phyloP scores from a whole-genome alignment of 2,888 invertebrate species.

The Calliphora vomitoria region DNA sequence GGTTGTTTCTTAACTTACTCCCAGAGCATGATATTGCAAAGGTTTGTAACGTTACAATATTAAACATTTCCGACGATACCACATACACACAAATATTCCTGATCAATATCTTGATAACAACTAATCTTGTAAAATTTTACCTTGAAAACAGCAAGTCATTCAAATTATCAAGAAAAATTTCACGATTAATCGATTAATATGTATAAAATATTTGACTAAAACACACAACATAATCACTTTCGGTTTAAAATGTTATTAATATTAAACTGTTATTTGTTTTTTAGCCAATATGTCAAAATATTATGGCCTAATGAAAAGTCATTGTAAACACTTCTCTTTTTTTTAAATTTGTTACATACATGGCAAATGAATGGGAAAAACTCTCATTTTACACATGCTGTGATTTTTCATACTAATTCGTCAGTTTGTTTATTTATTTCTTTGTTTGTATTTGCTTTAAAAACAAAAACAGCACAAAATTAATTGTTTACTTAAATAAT shows the following conservation, averaged over 20 bases:
- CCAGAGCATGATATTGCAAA: no score
- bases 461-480: slow-evolving; percentile 29
- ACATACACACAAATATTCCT: no score
- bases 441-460: neutral
- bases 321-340: slow-evolving; percentile 57
- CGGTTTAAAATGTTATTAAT: slow-evolving; percentile 41
- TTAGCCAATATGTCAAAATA: slow-evolving; percentile 68
- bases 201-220: neutral
- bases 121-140: no score
- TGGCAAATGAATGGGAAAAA: slow-evolving; percentile 3
- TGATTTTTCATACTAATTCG: slow-evolving; percentile 45
- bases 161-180: neutral
- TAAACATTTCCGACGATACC: no score
- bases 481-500: slow-evolving; percentile 68
- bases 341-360: slow-evolving; percentile 19
- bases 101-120: no score
- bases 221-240: neutral
- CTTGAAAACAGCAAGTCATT: neutral
- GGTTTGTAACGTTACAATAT: no score
- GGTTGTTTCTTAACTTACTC: no score
- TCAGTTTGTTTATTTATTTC: slow-evolving; percentile 61
- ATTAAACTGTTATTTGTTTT: slow-evolving; percentile 39
- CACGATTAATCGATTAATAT: neutral
- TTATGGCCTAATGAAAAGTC: slow-evolving; percentile 69
- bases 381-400: slow-evolving; percentile 37